Evolutionary conservation across 2,888 invertebrate species (phyloP).

Genomic region (Nomada fabriciana): DNA sequence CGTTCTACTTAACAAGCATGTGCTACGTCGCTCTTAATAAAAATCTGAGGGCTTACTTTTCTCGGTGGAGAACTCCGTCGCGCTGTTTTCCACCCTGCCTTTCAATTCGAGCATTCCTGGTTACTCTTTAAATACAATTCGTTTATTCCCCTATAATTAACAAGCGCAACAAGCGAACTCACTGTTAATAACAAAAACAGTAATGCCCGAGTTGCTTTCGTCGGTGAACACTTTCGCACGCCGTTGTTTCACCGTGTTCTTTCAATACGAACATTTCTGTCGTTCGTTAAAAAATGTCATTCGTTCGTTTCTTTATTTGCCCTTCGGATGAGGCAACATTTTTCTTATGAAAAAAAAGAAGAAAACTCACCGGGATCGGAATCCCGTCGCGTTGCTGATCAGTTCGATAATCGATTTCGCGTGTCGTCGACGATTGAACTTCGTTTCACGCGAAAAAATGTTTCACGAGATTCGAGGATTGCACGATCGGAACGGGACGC

Average conservation of each 20-base stretch:
- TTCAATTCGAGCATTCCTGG: no score
- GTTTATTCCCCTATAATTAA: no score
- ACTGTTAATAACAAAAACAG: background rate
- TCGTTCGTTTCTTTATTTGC: background rate
- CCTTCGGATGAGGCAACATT: background rate
- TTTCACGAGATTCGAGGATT: slow-evolving; percentile 45
- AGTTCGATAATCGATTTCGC: slow-evolving; percentile 4
- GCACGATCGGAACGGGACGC: slow-evolving; percentile 75
- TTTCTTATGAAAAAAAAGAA: background rate
- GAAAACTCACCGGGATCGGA: slow-evolving; percentile 39
- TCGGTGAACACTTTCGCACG: background rate
- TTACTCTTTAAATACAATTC: no score
- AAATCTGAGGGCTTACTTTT: background rate
- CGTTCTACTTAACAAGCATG: background rate
- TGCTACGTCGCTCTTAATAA: no score
- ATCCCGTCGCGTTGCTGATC: background rate
- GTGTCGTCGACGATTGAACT: background rate
- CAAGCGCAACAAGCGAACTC: no score
- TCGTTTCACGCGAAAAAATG: background rate
- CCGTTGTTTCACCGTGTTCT: background rate
- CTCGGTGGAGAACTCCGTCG: background rate
- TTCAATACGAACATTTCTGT: no score
- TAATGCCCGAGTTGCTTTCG: background rate
- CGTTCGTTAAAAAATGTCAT: background rate
- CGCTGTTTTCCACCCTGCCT: no score